Evolutionary conservation across 2,113 vertebrate genomes (phyloP), one percentile per base, ranked within the genome.

Genomic region (Siphamia tubifer): DNA sequence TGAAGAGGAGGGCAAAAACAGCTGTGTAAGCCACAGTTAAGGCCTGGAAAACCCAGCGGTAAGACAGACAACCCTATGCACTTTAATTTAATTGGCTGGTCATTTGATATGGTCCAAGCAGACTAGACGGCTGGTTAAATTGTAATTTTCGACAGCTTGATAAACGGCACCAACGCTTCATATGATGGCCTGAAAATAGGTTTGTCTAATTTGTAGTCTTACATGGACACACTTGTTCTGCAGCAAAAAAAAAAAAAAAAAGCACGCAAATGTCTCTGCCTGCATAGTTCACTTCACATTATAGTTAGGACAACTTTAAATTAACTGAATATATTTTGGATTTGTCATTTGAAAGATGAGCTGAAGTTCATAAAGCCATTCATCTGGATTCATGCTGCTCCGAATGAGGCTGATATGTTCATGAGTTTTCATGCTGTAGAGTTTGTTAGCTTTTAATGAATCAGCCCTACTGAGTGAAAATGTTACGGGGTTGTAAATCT

Each of bases 21-120:
- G 74, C 87, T 86, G 83, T 83, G 77, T 81, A 84, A 84, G 81
- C 77, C 60, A 57, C 71, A 81, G 63, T 68, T 73, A 77, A 86
- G 67, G 57, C 78, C 74, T 28, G 54, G 45, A 55, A 81, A 83
- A 74, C 57, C 77, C 54, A 73, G 74, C 10, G 30, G 65, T 74
- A 71, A 77, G 60, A 78, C 64, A 45, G 68, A 53, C 66, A 77
- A 70, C 64, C 69, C 42, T 52, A 2, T 34, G 53, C 74, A 56
- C 68, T 81, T 80, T 81, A 83, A 88, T 81, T 79, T 65, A 74
- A 85, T 79, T 61, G 65, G 67, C 34, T n/a, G 19, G 82, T 77
- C 77, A 89, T 80, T 72, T 23, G 82, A 87, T 83, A 67, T 48
- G 62, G 68, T 42, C 70, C 25, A 21, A 40, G 60, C 68, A 55